Evolutionary conservation across 2,797 vertebrate genomes (phyloP).

Genomic region (Coendou prehensilis): DNA sequence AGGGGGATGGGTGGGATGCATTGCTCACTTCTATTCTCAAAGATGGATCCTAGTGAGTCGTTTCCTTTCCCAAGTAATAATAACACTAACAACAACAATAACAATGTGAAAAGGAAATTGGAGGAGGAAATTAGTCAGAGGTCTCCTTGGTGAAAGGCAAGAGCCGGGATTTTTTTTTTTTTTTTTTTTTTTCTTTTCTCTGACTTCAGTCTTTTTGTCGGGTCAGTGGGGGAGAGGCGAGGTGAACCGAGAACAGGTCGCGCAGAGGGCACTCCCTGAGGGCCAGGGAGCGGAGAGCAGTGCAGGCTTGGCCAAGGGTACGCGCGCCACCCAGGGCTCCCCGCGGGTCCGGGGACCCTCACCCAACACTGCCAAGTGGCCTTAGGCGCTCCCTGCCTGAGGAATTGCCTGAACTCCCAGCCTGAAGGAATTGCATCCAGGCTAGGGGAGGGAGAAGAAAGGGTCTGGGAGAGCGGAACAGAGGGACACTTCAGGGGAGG

Average conservation of each 20-base stretch:
- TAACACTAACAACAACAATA: slow-evolving; percentile 23
- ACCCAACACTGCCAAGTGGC: neutral
- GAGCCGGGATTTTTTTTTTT: slow-evolving; percentile 43
- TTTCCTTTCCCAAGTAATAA: slow-evolving; percentile 73
- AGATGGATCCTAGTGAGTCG: slow-evolving; percentile 71
- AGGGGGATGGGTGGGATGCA: neutral
- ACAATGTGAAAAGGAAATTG: slow-evolving; percentile 68
- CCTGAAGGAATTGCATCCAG: neutral
- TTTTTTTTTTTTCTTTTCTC: neutral
- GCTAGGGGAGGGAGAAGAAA: neutral
- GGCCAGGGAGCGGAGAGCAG: neutral
- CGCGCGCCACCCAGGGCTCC: neutral
- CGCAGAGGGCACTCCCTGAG: slow-evolving; percentile 52
- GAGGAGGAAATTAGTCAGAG: slow-evolving; percentile 79
- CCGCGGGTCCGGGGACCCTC: neutral
- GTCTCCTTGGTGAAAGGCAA: slow-evolving; percentile 73
- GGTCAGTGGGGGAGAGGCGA: neutral
- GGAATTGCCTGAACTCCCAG: too few relatives aligned
- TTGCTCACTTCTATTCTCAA: slow-evolving; percentile 71
- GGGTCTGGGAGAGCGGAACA: neutral
- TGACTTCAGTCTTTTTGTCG: slow-evolving; percentile 49
- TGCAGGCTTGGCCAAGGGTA: neutral
- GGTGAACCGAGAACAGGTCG: slow-evolving; percentile 35
- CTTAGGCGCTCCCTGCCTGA: neutral
- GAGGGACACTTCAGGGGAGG: too few relatives aligned